Evolutionary conservation across 2,113 vertebrate species (phyloP), one percentile per base, ranked within the genome.

Genomic region (Grammomys dolichurus): DNA sequence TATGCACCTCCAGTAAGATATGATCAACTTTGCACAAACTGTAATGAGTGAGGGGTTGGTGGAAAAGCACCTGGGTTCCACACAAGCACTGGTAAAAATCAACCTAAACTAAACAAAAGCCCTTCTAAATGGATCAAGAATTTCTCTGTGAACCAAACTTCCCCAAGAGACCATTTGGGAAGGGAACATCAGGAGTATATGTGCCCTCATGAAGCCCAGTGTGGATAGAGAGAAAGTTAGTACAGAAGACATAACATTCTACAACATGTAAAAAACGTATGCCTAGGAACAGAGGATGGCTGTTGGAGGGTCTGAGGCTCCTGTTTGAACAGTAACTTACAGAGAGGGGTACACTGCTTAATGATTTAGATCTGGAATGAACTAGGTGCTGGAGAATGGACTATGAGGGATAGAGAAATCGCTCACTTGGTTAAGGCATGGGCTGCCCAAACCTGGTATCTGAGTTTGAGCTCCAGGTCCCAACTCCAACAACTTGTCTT

Each of bases 71-170:
- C 46, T 58, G 56, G 40, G 11, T 76, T 60, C 60, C 14, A 43
- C 40, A 75, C 14, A 40, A 58, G n/a, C 16, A 31, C 20, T 73
- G 16, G 10, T 8, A 20, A 67, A 67, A 69, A 31, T 12, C 10
- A 75, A 46, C 6, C 60, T 3, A 69, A 86, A 22, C 31, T 14
- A 48, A 67, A 67, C 14, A 8, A 60, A 81, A 56, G 7, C 17
- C 26, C 46, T 14, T 89, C 33, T 40, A 58, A 43, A 46, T 72
- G 36, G 16, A 65, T 60, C 43, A 85, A 94, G 26, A 93, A 91
- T 22, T 73, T 6, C 17, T 85, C 60, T 82, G 19, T 90, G 26
- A 93, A 95, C 40, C 63, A 81, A 95, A 85, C n/a, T 67, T 78
- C 16, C 54, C 72, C 75, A 94, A 48, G 20, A 72, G 43, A 43